These are phyloP conservation scores for Pterobdella sp. DNA, from an alignment of 2,888 invertebrate genomes.

Conservation along the genomic window DNA sequence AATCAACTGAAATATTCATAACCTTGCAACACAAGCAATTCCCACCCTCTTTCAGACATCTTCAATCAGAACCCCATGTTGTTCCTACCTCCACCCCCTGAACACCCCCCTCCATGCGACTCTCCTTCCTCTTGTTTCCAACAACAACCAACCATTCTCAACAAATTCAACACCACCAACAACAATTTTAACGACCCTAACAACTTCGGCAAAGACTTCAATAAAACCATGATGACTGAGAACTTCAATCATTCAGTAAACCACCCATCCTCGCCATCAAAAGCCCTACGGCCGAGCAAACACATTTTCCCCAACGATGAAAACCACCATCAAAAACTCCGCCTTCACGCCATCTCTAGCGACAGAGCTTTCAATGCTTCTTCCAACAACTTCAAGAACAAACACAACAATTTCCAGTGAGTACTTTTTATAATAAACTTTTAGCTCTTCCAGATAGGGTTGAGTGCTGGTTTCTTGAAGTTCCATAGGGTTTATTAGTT, in stretches of 20 bases:
- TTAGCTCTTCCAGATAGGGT: too few relatives aligned
- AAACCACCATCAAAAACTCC: neutral
- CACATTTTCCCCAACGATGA: neutral
- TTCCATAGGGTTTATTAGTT: too few relatives aligned
- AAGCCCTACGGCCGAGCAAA: neutral
- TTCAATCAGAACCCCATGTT: conserved; percentile 40
- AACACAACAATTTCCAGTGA: neutral
- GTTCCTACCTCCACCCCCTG: conserved; percentile 52
- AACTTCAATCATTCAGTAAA: neutral
- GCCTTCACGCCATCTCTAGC: neutral
- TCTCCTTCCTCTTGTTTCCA: neutral
- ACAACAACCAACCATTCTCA: neutral
- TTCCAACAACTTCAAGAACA: conserved; percentile 2
- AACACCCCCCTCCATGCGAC: conserved; percentile 48
- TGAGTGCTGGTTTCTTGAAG: too few relatives aligned
- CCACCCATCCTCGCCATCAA: conserved; percentile 2
- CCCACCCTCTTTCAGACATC: conserved; percentile 7
- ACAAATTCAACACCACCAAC: conserved; percentile 12
- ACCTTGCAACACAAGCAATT: neutral
- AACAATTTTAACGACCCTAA: neutral
- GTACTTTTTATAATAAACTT: too few relatives aligned
- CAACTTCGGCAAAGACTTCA: neutral
- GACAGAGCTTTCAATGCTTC: neutral
- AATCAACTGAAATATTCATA: neutral
- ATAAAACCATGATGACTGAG: neutral